These are phyloP conservation scores for Troides aeacus DNA, from an alignment of 2,888 invertebrate species.

Conservation along the genomic window DNA sequence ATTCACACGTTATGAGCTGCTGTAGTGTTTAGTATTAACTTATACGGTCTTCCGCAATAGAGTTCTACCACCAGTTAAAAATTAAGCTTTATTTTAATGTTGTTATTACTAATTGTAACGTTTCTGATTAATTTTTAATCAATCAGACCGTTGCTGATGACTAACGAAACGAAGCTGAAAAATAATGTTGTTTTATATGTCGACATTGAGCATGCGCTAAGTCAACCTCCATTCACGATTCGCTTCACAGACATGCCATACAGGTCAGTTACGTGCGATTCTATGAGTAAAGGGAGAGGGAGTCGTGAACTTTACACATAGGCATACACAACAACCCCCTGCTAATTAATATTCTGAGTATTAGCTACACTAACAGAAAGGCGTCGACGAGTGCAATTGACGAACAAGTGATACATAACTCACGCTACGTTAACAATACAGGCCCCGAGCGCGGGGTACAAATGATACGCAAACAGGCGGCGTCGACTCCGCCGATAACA, in stretches of 20 bases:
- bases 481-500: slow-evolving; percentile 54
- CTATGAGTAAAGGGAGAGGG: slow-evolving; percentile 34
- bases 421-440: slow-evolving; percentile 75
- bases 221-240: slow-evolving; percentile 22
- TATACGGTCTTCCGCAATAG: too few species aligned
- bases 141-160: background rate
- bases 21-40: too few species aligned
- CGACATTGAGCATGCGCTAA: slow-evolving; percentile 15
- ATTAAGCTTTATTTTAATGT: background rate
- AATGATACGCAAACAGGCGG: slow-evolving; percentile 59
- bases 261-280: slow-evolving; percentile 33
- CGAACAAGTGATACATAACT: slow-evolving; percentile 78
- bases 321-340: slow-evolving; percentile 48
- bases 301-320: slow-evolving; percentile 39
- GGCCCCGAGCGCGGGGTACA: slow-evolving; percentile 55
- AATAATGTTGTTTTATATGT: background rate
- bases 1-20: too few species aligned
- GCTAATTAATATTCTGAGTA: slow-evolving; percentile 54
- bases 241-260: slow-evolving; percentile 43
- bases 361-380: slow-evolving; percentile 67
- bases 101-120: background rate
- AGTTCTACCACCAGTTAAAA: background rate
- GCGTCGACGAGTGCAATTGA: slow-evolving; percentile 77
- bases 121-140: background rate
- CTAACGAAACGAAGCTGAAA: too few species aligned